phyloP scores from a whole-genome alignment of 2,888 invertebrate genomes.

The Meloe dianella region DNA sequence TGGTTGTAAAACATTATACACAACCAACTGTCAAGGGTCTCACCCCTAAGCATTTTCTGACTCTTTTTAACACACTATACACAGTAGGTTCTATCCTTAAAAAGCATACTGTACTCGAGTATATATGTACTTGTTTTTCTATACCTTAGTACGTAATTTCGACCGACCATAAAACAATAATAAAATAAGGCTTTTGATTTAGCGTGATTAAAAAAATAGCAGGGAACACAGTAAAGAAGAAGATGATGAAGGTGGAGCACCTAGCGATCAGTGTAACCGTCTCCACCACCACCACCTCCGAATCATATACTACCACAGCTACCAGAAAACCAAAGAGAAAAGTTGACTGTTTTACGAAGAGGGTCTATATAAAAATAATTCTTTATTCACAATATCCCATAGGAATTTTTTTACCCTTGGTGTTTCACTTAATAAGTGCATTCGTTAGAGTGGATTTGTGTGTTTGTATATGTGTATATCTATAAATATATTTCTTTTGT shows the following conservation, averaged over 20 bases:
- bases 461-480: slow-evolving; percentile 21
- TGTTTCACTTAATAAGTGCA: slow-evolving; percentile 55
- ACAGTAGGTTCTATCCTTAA: slow-evolving; percentile 17
- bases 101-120: slow-evolving; percentile 24
- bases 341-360: slow-evolving; percentile 36
- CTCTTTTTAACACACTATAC: slow-evolving; percentile 26
- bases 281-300: not conserved
- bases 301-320: not conserved
- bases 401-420: slow-evolving; percentile 45
- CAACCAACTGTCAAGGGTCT: not conserved
- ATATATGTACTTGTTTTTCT: slow-evolving; percentile 23
- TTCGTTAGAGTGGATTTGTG: slow-evolving; percentile 46
- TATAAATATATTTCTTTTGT: not conserved
- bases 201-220: slow-evolving; percentile 58
- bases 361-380: slow-evolving; percentile 55
- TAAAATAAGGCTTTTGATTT: slow-evolving; percentile 57
- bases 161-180: slow-evolving; percentile 53
- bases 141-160: slow-evolving; percentile 44
- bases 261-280: slow-evolving; percentile 5
- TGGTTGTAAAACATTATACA: slow-evolving; percentile 39
- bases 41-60: slow-evolving; percentile 25
- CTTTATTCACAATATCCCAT: slow-evolving; percentile 53
- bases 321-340: slow-evolving; percentile 3
- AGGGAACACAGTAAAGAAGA: not conserved
- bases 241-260: not conserved